These are phyloP conservation scores for Nyleta sp. DNA, from an alignment of 2,888 invertebrate species.

Conservation along the genomic window DNA sequence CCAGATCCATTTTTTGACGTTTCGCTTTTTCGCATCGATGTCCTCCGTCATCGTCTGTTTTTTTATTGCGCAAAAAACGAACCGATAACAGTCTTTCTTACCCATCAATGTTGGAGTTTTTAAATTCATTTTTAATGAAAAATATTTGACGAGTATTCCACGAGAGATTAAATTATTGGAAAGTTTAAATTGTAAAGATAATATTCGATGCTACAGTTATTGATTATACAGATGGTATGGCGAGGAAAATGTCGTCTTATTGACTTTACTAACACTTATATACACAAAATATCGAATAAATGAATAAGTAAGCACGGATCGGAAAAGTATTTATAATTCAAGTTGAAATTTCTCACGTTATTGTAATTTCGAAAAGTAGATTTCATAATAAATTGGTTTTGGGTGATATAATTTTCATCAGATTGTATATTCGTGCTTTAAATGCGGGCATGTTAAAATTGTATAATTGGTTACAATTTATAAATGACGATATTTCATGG, in stretches of 20 bases:
- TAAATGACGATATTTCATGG: too few relatives aligned
- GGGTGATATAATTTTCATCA: too few relatives aligned
- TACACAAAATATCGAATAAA: conserved; percentile 5
- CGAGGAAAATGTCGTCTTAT: conserved; percentile 14
- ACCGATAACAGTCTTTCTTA: conserved; percentile 13
- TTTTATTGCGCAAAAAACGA: conserved; percentile 4
- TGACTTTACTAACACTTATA: conserved; percentile 4
- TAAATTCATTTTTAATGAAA: conserved; percentile 22
- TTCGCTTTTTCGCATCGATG: conserved; percentile 10
- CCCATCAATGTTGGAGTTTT: conserved; percentile 15
- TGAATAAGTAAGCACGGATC: background rate
- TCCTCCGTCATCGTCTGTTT: conserved; percentile 13
- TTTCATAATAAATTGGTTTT: too few relatives aligned
- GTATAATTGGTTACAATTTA: too few relatives aligned
- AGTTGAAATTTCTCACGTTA: background rate
- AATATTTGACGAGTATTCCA: conserved; percentile 19
- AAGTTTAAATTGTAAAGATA: conserved; percentile 28
- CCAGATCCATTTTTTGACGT: conserved; percentile 11
- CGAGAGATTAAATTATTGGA: conserved; percentile 14
- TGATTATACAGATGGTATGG: conserved; percentile 13
- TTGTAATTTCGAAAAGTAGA: too few relatives aligned
- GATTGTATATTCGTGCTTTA: too few relatives aligned
- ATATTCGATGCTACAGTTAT: conserved; percentile 13
- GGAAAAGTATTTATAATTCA: background rate
- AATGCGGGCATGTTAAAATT: too few relatives aligned